Percentiles rank a stretch among this genome's conserved stretches.
These are phyloP conservation scores for Numida meleagris DNA, from an alignment of 2,113 vertebrate genomes.

Conservation along the genomic window DNA sequence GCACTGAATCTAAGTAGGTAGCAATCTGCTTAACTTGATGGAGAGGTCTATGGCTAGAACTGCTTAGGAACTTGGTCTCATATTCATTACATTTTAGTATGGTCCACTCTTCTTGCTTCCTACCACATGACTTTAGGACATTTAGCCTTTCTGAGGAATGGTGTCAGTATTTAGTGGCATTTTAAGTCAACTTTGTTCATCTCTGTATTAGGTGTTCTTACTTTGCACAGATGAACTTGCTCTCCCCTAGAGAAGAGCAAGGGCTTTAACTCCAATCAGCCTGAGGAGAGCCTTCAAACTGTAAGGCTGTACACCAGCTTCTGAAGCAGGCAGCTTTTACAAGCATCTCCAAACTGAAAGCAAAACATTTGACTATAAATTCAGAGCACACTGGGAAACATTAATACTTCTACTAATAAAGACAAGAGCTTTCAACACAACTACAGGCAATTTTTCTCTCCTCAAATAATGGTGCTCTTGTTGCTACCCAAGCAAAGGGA, in stretches of 20 bases:
- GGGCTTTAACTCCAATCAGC: background rate
- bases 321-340: background rate
- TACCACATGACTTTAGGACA: background rate
- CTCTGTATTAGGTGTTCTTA: background rate
- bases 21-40: background rate
- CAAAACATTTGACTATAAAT: background rate
- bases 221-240: background rate
- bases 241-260: background rate
- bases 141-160: background rate
- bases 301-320: background rate
- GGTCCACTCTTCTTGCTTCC: background rate
- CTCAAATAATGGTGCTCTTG: background rate
- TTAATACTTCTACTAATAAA: background rate
- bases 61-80: accelerated
- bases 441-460: background rate
- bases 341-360: background rate
- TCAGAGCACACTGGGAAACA: background rate
- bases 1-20: background rate
- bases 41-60: background rate
- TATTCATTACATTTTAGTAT: accelerated
- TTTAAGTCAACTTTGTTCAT: background rate
- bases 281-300: background rate
- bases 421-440: background rate
- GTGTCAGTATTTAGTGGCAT: background rate
- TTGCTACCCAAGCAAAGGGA: background rate